Base-by-base conservation (phyloP, 2,113 vertebrate genomes). In the Oncorhynchus gorbuscha region DNA sequence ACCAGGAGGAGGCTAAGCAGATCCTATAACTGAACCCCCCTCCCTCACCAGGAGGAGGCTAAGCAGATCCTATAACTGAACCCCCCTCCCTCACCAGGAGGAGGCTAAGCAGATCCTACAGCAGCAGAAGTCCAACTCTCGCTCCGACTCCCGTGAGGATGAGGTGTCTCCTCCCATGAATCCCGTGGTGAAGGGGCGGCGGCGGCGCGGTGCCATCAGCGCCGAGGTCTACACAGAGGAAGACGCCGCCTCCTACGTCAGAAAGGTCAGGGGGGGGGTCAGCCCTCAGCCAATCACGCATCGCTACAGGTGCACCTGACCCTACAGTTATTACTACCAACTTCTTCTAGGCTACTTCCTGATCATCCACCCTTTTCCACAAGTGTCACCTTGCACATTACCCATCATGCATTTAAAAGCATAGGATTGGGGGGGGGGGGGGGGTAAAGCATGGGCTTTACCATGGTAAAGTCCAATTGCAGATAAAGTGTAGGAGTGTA, bases 211-310 rank as follows among this genome's bases (percentile, higher is more conserved):
- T 49, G 98, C 97, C 68, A 97, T 99, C 92, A 99, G 98, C 13
- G 97, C 98, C 0, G 98, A 99, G 85, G 98, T 99, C 80, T 99
- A 99, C 84, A 99, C 97, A 0, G 98, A 99, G 91, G 98, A 99
- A 81, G 98, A 99, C 72, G 98, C 98, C 3, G 96, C 98, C 0
- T 99, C 98, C 0, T 99, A 99, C 0, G 98, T 99, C 84, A 94
- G 98, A 93, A 99, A 99, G 97, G 98, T 99, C 67, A 69, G 67
- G 28, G 67, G 28, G 67, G 67, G 28, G 67, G 67, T 69, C 67
- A 69, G 67, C 32, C 67, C 67, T 69, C 67, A 69, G 67, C 67
- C 67, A 69, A 69, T 69, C 67, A 45, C 67, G 16, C 67, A 14
- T 30, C 65, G 67, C 67, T 69, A 69, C 67, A 69, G 67, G 67